A percentile compares a stretch with the other conserved stretches of the same genome.
Conservation (phyloP, 2,113 vertebrate genomes). For the Pungitius pungitius region DNA sequence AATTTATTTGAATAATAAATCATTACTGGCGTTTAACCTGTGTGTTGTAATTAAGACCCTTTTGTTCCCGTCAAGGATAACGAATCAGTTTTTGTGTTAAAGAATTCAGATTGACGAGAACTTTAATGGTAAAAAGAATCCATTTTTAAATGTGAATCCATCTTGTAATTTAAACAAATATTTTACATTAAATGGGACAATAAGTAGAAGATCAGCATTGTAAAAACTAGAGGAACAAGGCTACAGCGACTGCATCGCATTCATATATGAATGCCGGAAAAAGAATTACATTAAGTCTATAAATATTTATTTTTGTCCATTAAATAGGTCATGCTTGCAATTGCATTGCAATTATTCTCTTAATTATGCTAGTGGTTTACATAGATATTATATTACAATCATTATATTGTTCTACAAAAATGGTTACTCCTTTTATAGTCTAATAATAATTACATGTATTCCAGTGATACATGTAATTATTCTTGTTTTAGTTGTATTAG, state of each 20-base stretch:
- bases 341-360: too few species aligned
- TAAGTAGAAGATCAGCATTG: not conserved
- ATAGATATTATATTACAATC: not conserved
- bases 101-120: not conserved
- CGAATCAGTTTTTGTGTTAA: not conserved
- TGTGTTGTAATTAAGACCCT: not conserved
- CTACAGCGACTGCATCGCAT: not conserved
- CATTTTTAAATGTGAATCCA: not conserved
- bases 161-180: too few species aligned
- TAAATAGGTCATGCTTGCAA: too few species aligned
- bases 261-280: too few species aligned
- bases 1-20: slow-evolving; percentile 55
- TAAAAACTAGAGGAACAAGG: not conserved
- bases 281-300: too few species aligned
- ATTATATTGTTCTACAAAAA: not conserved
- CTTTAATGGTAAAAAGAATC: not conserved
- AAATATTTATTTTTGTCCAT: too few species aligned
- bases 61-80: not conserved
- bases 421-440: too few species aligned
- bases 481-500: not conserved
- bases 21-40: slow-evolving; percentile 1
- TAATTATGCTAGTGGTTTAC: not conserved
- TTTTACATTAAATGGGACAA: not conserved
- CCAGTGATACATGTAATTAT: not conserved
- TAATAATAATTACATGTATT: not conserved